phyloP scores from a whole-genome alignment of 2,888 invertebrate genomes.

The Melieria picta region DNA sequence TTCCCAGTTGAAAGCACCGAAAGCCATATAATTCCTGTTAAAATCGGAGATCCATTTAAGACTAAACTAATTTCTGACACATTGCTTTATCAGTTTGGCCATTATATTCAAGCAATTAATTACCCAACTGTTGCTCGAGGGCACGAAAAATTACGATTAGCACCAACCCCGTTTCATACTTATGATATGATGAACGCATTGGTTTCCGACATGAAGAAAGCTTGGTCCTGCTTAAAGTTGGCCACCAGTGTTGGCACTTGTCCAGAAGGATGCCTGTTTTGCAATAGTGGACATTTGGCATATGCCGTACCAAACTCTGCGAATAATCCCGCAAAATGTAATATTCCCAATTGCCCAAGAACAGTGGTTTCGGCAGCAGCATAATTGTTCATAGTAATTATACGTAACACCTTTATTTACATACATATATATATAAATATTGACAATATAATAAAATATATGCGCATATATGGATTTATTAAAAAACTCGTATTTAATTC shows the following conservation, averaged over 20 bases:
- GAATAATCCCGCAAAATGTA: constrained; percentile 60
- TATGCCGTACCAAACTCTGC: constrained; percentile 65
- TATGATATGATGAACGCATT: constrained; percentile 85
- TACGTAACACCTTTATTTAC: no score
- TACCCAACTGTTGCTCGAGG: constrained; percentile 94
- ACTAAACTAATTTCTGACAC: constrained; percentile 85
- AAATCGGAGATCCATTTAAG: constrained; percentile 86
- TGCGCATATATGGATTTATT: no score
- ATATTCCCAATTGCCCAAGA: constrained; percentile 73
- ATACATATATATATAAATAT: no score
- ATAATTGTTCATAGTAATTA: constrained; percentile 30
- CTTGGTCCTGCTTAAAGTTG: constrained; percentile 83
- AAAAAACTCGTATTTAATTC: no score
- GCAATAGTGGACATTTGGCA: constrained; percentile 67
- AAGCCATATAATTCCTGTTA: constrained; percentile 96
- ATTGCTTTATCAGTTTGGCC: constrained; percentile 83
- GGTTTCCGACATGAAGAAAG: constrained; percentile 78
- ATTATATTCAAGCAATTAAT: constrained; percentile 98
- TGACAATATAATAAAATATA: no score
- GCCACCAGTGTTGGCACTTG: constrained; percentile 71
- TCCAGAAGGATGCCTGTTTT: constrained; percentile 70
- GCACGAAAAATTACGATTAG: no score
- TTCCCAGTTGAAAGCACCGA: constrained; percentile 90
- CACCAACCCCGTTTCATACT: constrained; percentile 95
- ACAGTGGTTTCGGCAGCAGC: constrained; percentile 63